A percentile compares a stretch with the other conserved stretches of the same genome.
These are phyloP conservation scores for Botia kubotai DNA, from an alignment of 2,797 vertebrate species.

Conservation along the genomic window DNA sequence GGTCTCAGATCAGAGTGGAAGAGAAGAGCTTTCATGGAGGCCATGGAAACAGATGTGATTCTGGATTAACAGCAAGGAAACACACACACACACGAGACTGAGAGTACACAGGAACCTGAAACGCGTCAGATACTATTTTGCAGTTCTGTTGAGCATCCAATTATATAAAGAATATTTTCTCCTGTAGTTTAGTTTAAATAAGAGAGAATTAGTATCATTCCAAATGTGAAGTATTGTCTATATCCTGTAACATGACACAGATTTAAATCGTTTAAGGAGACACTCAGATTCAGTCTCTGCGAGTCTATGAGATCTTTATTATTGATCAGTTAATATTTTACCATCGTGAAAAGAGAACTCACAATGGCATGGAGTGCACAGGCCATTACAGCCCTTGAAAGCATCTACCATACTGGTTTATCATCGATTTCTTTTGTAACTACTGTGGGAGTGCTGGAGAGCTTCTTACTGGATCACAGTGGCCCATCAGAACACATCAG, in stretches of 20 bases:
- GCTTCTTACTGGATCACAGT: neutral
- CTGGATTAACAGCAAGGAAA: slow-evolving; percentile 51
- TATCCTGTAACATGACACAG: too few relatives aligned
- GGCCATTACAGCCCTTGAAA: slow-evolving; percentile 14
- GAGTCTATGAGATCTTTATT: too few relatives aligned
- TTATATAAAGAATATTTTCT: neutral
- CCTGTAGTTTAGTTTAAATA: neutral
- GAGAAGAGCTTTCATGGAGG: slow-evolving; percentile 37
- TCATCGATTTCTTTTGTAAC: slow-evolving; percentile 17
- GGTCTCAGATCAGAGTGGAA: slow-evolving; percentile 11
- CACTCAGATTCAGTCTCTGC: too few relatives aligned
- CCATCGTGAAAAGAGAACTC: slow-evolving; percentile 35
- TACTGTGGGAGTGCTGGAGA: neutral
- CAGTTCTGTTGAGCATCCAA: neutral
- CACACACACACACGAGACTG: slow-evolving; percentile 22
- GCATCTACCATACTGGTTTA: slow-evolving; percentile 3
- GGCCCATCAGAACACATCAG: too few relatives aligned
- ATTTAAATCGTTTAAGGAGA: too few relatives aligned
- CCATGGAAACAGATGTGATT: slow-evolving; percentile 62
- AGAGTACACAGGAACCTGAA: slow-evolving; percentile 38
- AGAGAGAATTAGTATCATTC: too few relatives aligned
- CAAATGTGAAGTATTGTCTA: too few relatives aligned
- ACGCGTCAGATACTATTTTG: neutral
- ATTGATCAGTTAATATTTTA: slow-evolving; percentile 57
- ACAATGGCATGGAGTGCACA: slow-evolving; percentile 32